Evolutionary conservation across 2,888 invertebrate species (phyloP), one percentile per base, ranked within the genome.

Genomic region (Ctenicera cuprea): DNA sequence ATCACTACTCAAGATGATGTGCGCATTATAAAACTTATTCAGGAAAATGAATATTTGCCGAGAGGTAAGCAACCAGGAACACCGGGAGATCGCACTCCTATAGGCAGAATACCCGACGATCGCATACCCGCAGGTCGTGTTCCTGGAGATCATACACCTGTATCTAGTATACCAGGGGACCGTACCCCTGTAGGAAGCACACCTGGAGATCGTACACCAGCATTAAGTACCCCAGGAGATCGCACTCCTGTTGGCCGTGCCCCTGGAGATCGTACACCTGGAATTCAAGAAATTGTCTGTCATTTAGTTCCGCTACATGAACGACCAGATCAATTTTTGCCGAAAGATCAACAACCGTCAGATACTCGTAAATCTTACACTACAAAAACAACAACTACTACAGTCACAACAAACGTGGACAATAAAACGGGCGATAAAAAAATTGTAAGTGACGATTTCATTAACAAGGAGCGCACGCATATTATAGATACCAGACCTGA

Each of bases 311-410:
- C 64, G 7, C 64, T 14, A 22, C 22, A 62, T 4, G 62, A 71
- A 68, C 69, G 37, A 41, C 66, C 41, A 20, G 14, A 50, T 4
- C 7, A 38, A 9, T 38, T 2, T 22, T 2, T 3, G 1, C 50
- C 18, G 16, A 9, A 9, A 50, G 16, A 5, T 37, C 37, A 20
- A 11, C 33, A 38, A 38, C 54, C 66, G 9, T 78, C 5, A 85
- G 84, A 14, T 86, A 88, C 8, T 14, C 14, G 5, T 43, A 71
- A 77, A 26, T 54, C 63, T 41, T 61, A 75, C 30, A 68, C 73
- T 38, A 64, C 71, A 37, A 74, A 71, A 20, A 72, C 65, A 20
- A 72, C 65, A 45, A 74, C 59, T 20, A 78, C 78, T 16, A 77
- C 74, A 11, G 71, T 74, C 2, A 71, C 66, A 16, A 73, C 72